Conservation (phyloP, 2,113 vertebrate species). For the Pluvialis apricaria region DNA sequence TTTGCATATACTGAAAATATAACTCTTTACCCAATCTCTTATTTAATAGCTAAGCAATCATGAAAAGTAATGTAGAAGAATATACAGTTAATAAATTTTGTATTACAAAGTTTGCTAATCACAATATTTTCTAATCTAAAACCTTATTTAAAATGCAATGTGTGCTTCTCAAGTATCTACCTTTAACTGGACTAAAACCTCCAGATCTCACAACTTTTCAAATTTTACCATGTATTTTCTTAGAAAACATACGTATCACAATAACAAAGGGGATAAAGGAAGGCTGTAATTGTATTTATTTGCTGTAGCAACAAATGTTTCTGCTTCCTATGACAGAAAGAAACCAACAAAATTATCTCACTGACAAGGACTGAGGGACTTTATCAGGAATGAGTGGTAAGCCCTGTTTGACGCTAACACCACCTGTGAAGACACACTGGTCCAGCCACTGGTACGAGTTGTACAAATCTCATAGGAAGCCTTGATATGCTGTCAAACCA, state of each 20-base stretch:
- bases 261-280: not conserved
- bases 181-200: not conserved
- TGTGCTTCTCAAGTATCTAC: not conserved
- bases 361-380: not conserved
- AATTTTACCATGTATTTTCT: not conserved
- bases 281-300: not conserved
- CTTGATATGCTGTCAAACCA: not conserved
- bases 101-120: not conserved
- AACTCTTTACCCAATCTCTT: not conserved
- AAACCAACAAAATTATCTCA: not conserved
- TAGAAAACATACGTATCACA: accelerated
- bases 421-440: not conserved
- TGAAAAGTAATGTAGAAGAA: not conserved
- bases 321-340: not conserved
- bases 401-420: not conserved
- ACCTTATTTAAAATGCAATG: not conserved
- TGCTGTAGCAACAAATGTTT: not conserved
- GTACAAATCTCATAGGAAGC: not conserved
- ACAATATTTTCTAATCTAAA: not conserved
- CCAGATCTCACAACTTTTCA: not conserved
- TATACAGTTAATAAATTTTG: not conserved
- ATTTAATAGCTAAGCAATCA: not conserved
- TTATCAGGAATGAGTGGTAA: not conserved
- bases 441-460: not conserved
- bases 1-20: not conserved